A percentile compares a stretch with the other conserved stretches of the same genome.
These are phyloP conservation scores for Halocynthia aurantium DNA, from an alignment of 23 tunicate species.

Conservation along the genomic window DNA sequence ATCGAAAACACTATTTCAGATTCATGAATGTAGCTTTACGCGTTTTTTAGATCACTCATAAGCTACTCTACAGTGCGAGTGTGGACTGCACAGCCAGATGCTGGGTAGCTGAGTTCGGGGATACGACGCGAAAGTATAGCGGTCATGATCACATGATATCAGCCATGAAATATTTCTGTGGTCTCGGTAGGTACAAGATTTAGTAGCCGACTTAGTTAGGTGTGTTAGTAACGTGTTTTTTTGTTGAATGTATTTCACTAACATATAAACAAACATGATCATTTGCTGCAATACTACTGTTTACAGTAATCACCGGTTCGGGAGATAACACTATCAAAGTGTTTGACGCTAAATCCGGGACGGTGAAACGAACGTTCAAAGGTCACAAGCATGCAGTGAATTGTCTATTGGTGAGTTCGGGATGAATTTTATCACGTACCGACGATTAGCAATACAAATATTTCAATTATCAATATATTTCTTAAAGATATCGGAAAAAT, in stretches of 20 bases:
- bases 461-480: no score
- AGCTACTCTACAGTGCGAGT: slow-evolving; percentile 79
- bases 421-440: not conserved
- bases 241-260: no score
- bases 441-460: no score
- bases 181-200: slow-evolving; percentile 32
- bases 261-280: not conserved
- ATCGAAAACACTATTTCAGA: no score
- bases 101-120: slow-evolving; percentile 94
- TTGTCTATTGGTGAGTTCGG: slow-evolving; percentile 54
- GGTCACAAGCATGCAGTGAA: slow-evolving; percentile 83
- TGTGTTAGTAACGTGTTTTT: no score
- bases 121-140: slow-evolving; percentile 70
- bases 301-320: slow-evolving; percentile 73
- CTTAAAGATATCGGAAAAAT: no score
- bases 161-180: slow-evolving; percentile 70
- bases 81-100: slow-evolving; percentile 79
- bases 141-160: slow-evolving; percentile 90
- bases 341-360: slow-evolving; percentile 79
- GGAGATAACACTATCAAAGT: slow-evolving; percentile 64
- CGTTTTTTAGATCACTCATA: slow-evolving; percentile 40
- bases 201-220: no score
- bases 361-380: slow-evolving; percentile 53
- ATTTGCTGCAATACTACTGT: not conserved
- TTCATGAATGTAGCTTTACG: no score